Evolutionary conservation across 1,140 invertebrate species (phyloP), one percentile per base, ranked within the genome.

Genomic region (Caenorhabditis inopinata): DNA sequence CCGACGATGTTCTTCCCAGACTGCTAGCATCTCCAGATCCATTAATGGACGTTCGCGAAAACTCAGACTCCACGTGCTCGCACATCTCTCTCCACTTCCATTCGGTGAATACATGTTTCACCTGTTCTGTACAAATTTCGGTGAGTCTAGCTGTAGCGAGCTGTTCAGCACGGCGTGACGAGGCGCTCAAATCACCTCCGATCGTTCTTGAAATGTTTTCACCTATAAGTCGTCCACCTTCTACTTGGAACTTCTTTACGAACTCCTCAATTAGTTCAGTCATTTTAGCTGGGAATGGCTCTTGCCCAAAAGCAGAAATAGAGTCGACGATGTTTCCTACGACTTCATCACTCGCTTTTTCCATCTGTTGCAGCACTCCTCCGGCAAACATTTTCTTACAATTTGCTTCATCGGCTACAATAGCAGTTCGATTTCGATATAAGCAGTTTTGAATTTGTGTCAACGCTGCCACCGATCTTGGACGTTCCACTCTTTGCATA

Each of bases 401-500:
- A n/a, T 78, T 51, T 16, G 77, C 48, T 14, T 82, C 79, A 23
- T 38, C 47, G n/a, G 62, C 75, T 35, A 18, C 53, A 5, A 49
- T 21, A 14, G 49, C 51, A 4, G 74, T 53, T 29, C 84, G 45
- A 80, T 85, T 85, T 21, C 82, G 49, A 16, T 84, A 75, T 23
- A 85, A 38, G 12, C 53, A 53, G 27, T 51, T 48, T 42, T 85
- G 81, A 74, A 85, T 83, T 51, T 82, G 77, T 23, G 18, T 23
- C 16, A 85, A 18, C 6, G 85, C 78, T 5, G 79, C 76, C 3
- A 81, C 35, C 12, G 79, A 75, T 25, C 58, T 46, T 9, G 76
- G 18, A 1, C 79, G 18, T 42, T 85, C 84, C 25, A 58, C 77
- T 42, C 84, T 58, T 48, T 46, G 80, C 53, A 85, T 35, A 85